These are phyloP conservation scores for Xerus rutilus DNA, from an alignment of 2,797 vertebrate genomes.

Conservation along the genomic window DNA sequence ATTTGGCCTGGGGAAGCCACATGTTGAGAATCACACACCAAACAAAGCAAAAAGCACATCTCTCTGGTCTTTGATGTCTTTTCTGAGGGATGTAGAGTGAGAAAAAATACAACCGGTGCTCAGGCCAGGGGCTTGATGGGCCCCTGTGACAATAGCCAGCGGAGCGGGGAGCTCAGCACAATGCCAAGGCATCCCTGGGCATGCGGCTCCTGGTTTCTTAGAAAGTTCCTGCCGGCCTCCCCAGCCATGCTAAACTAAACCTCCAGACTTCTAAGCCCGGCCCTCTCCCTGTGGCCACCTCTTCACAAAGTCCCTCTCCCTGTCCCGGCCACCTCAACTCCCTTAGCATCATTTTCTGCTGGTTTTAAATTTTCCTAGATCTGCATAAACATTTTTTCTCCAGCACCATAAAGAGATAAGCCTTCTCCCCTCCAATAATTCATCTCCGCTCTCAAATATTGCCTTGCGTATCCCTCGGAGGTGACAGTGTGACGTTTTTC, in stretches of 20 bases:
- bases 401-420: constrained; percentile 73
- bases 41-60: constrained; percentile 95
- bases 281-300: background rate
- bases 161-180: constrained; percentile 79
- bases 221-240: constrained; percentile 33
- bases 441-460: constrained; percentile 76
- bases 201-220: background rate
- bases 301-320: background rate
- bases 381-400: constrained; percentile 65
- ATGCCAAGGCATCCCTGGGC: constrained; percentile 63
- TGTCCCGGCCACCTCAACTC: background rate
- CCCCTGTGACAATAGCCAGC: constrained; percentile 90
- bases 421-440: constrained; percentile 77
- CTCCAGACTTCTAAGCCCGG: background rate
- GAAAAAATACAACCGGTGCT: constrained; percentile 90
- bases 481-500: constrained; percentile 83
- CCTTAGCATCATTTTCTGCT: background rate
- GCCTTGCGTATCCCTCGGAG: constrained; percentile 69
- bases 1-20: constrained; percentile 97
- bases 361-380: constrained; percentile 38
- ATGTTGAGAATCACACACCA: constrained; percentile 99
- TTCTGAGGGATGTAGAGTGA: constrained; percentile 92
- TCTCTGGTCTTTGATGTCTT: constrained; percentile 92
- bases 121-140: constrained; percentile 86
- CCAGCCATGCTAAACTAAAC: background rate